phyloP scores from a whole-genome alignment of 92 coral and sea anemone genomes.

The Porites lobata region DNA sequence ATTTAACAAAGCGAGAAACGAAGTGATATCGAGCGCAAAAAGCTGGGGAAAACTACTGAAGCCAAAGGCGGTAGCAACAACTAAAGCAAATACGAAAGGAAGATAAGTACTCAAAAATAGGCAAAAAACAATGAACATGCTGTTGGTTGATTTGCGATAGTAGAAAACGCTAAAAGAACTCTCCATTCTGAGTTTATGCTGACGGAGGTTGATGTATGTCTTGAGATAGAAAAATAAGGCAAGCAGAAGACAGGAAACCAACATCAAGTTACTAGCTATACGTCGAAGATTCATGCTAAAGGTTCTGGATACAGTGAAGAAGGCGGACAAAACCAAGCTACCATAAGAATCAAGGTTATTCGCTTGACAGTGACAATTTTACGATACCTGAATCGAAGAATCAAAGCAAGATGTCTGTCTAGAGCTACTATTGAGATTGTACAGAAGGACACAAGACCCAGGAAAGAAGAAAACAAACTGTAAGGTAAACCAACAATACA shows the following conservation, averaged over 20 bases:
- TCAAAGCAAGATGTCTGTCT: slow-evolving; percentile 15
- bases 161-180: not conserved
- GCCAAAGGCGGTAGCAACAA: not conserved
- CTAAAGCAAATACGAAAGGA: not conserved
- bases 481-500: not conserved
- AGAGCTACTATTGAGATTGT: not conserved
- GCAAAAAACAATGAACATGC: slow-evolving; percentile 9
- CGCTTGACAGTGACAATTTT: not conserved
- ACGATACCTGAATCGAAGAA: not conserved
- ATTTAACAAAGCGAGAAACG: not conserved
- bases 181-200: not conserved
- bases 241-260: not conserved
- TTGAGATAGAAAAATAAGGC: not conserved
- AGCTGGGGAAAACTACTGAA: not conserved
- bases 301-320: not conserved
- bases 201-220: not conserved
- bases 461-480: not conserved
- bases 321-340: slow-evolving; percentile 1
- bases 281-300: not conserved
- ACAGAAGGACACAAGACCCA: slow-evolving; percentile 1
- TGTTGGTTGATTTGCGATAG: slow-evolving; percentile 16
- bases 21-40: not conserved
- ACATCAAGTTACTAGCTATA: not conserved
- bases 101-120: not conserved
- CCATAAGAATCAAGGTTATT: not conserved